phyloP scores from a whole-genome alignment of 1,140 invertebrate species.

The Oedothorax gibbosus region DNA sequence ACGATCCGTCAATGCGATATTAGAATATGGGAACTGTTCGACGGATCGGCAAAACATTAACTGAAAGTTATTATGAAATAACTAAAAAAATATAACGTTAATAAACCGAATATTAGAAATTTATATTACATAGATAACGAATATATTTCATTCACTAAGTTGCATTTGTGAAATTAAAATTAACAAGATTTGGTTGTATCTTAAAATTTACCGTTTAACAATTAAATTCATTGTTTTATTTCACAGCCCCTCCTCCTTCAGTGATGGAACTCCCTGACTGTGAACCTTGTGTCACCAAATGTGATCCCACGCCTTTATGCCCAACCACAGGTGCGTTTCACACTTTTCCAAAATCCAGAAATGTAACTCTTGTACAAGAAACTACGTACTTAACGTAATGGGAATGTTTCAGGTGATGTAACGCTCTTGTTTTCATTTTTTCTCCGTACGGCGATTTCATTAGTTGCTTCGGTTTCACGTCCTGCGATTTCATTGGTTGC shows the following conservation, averaged over 20 bases:
- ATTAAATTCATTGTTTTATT: neutral
- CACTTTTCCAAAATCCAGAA: neutral
- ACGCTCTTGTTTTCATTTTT: too few species aligned
- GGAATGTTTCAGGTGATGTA: too few species aligned
- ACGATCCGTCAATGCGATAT: too few species aligned
- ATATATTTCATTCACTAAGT: neutral
- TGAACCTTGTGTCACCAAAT: conserved; percentile 46
- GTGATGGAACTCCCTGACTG: conserved; percentile 20
- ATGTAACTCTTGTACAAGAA: too few species aligned
- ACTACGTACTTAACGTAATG: neutral
- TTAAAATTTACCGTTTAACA: neutral
- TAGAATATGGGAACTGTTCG: too few species aligned
- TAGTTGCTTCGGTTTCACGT: too few species aligned
- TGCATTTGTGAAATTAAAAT: neutral
- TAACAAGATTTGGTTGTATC: neutral
- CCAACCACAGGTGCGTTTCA: conserved; percentile 31
- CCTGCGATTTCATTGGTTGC: too few species aligned
- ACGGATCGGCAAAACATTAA: too few species aligned
- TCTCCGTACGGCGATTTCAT: too few species aligned
- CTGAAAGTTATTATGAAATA: too few species aligned
- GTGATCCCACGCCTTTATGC: conserved; percentile 43
- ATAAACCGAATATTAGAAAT: too few species aligned
- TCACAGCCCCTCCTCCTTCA: conserved; percentile 36
- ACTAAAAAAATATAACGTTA: too few species aligned
- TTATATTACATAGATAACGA: neutral